Conservation (phyloP, 2,797 vertebrate species). For the Acanthurus lineatus region DNA sequence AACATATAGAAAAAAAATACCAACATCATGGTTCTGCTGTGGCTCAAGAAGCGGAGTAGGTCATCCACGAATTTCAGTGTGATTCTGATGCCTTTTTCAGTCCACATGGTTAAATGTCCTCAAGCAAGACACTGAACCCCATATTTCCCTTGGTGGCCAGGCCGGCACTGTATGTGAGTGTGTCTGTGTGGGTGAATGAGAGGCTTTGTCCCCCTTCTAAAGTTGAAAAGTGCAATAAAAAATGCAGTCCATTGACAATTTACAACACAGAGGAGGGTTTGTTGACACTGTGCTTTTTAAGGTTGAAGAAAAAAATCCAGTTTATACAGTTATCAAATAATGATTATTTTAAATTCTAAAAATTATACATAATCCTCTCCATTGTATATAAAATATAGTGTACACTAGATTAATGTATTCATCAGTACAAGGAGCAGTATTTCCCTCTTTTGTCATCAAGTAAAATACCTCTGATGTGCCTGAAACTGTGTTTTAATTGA, state of each 20-base stretch:
- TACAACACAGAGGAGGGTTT: constrained; percentile 5
- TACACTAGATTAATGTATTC: not conserved
- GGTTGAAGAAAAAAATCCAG: not conserved
- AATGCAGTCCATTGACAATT: constrained; percentile 20
- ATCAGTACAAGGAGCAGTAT: not conserved
- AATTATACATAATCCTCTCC: not conserved
- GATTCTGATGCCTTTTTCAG: not conserved
- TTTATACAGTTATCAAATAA: not conserved
- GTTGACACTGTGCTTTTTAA: constrained; percentile 17
- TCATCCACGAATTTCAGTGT: not conserved
- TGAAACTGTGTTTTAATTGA: not conserved
- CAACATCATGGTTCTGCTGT: not conserved
- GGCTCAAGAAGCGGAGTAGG: not conserved
- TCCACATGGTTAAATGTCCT: constrained; percentile 9
- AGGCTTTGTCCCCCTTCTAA: not conserved
- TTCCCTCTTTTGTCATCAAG: not conserved
- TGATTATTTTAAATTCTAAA: not conserved
- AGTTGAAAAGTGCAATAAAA: constrained; percentile 11
- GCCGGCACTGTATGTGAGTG: not conserved
- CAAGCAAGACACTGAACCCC: not conserved
- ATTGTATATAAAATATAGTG: not conserved
- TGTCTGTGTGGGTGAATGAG: constrained; percentile 13
- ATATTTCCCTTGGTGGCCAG: not conserved
- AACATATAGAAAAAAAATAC: not conserved
- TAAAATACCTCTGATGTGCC: not conserved